These are phyloP conservation scores for Scolopax rusticola DNA, from an alignment of 2,797 vertebrate species.

Conservation along the genomic window DNA sequence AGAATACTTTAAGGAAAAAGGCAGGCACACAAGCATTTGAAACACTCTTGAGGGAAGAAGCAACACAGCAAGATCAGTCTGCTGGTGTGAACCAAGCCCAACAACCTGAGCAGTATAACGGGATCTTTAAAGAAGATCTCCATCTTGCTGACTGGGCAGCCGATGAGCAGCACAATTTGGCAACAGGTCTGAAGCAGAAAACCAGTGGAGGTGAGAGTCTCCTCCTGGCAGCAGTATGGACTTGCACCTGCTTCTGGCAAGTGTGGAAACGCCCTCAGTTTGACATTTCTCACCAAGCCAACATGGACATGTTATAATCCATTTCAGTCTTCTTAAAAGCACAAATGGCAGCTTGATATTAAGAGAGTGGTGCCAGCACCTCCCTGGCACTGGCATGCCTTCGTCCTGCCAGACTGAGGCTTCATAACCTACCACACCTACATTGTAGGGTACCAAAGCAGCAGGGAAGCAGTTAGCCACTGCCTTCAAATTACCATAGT, in stretches of 20 bases:
- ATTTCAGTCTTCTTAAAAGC: not conserved
- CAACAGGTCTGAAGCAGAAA: not conserved
- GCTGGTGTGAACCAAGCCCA: not conserved
- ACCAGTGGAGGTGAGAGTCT: not conserved
- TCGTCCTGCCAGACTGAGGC: accelerated
- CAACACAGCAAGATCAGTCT: not conserved
- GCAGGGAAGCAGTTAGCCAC: not conserved
- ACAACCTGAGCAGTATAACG: accelerated
- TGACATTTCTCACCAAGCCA: not conserved
- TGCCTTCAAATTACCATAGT: not conserved
- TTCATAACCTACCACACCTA: not conserved
- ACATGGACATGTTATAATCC: not conserved
- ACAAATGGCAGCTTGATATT: not conserved
- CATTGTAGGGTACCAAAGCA: not conserved
- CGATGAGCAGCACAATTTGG: not conserved
- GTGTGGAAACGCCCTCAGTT: not conserved
- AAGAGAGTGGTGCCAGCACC: not conserved
- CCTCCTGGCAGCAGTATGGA: not conserved
- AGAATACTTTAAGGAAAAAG: not conserved
- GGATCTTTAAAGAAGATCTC: not conserved
- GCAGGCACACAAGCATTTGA: not conserved
- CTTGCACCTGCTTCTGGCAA: not conserved
- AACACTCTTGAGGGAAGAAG: not conserved
- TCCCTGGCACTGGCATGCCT: not conserved
- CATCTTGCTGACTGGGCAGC: accelerated